These are phyloP conservation scores for Phoenicopterus ruber DNA, from an alignment of 2,113 vertebrate genomes.

Conservation along the genomic window DNA sequence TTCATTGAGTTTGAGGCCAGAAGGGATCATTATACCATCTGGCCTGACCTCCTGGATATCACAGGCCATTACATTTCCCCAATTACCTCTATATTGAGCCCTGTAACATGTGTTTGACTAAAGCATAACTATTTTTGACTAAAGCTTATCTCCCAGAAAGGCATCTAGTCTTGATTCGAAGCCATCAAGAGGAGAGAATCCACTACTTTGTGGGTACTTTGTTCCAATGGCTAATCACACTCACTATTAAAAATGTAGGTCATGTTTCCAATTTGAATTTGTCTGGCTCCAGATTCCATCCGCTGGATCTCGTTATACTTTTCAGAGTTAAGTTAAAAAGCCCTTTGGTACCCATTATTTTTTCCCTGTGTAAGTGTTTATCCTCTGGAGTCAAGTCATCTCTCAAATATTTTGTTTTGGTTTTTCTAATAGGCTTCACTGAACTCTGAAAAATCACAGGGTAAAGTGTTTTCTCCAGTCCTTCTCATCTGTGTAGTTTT, in stretches of 20 bases:
- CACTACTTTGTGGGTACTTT: conserved; percentile 12
- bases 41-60: conserved; percentile 60
- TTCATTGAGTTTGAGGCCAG: conserved; percentile 38
- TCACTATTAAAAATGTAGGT: conserved; percentile 52
- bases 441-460: neutral
- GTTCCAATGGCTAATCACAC: conserved; percentile 20
- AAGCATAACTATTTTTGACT: conserved; percentile 57
- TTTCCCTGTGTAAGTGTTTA: neutral
- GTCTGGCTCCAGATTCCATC: conserved; percentile 19
- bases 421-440: neutral
- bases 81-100: conserved; percentile 35
- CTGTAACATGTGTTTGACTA: conserved; percentile 52
- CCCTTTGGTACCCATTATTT: conserved; percentile 17
- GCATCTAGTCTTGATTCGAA: conserved; percentile 19
- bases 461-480: neutral
- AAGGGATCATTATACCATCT: conserved; percentile 64
- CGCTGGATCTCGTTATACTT: neutral
- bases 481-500: neutral
- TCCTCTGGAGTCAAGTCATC: neutral
- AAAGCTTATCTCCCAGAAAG: conserved; percentile 51
- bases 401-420: neutral
- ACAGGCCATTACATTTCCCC: conserved; percentile 57
- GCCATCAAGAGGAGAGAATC: conserved; percentile 40
- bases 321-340: conserved; percentile 14
- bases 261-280: conserved; percentile 51